Evolutionary conservation across 2,797 vertebrate genomes (phyloP).

Genomic region (Tympanoctomys barrerae): DNA sequence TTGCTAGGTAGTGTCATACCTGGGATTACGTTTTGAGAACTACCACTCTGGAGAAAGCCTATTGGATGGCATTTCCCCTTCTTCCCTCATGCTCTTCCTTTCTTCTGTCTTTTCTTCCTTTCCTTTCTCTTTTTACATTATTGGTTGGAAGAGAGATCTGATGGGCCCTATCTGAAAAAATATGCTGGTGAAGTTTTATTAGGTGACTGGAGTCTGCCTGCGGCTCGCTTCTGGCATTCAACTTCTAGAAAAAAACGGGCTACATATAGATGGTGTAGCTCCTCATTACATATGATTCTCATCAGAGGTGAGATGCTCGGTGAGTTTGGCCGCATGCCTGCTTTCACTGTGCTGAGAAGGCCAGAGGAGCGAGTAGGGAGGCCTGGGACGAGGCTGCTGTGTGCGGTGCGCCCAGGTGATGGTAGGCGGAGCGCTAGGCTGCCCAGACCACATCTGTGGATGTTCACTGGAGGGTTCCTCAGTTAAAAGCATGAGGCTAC

Average conservation of each 20-base stretch:
- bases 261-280: conserved; percentile 1
- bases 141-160: not conserved
- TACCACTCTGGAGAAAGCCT: not conserved
- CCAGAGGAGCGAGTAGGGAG: not conserved
- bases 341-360: not conserved
- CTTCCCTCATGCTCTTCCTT: not conserved
- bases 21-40: not conserved
- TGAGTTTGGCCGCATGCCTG: not conserved
- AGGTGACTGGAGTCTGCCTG: conserved; percentile 32
- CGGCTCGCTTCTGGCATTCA: conserved; percentile 7
- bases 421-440: no score
- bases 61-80: not conserved
- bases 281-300: not conserved
- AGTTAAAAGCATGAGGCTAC: not conserved
- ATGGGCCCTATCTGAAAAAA: conserved; percentile 31
- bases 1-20: not conserved
- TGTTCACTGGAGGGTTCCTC: not conserved
- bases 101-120: not conserved
- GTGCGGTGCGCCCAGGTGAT: not conserved
- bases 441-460: not conserved
- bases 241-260: conserved; percentile 15
- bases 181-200: conserved; percentile 31
- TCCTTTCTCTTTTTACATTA: not conserved
- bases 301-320: not conserved
- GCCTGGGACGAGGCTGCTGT: not conserved